Percentiles rank a stretch among this genome's conserved stretches.
Conservation (phyloP, 2,888 invertebrate genomes). For the Machimus rusticus region DNA sequence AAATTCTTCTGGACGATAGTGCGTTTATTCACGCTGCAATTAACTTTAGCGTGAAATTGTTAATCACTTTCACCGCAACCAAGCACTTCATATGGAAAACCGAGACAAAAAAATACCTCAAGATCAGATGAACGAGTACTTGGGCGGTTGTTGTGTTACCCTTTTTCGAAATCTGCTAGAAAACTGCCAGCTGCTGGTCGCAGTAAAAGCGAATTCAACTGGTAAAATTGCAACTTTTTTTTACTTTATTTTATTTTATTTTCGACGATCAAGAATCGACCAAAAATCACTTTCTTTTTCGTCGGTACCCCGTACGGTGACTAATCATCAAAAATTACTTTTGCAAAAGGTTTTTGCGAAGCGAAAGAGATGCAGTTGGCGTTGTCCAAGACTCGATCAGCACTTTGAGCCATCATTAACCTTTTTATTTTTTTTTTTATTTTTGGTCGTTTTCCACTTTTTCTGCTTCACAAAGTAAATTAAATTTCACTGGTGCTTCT, state of each 20-base stretch:
- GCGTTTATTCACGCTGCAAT: background rate
- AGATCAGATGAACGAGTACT: background rate
- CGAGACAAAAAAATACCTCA: background rate
- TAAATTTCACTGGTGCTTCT: background rate
- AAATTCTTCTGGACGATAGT: background rate
- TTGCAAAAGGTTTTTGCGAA: background rate
- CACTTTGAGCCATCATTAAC: background rate
- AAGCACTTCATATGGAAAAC: background rate
- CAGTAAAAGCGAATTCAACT: background rate
- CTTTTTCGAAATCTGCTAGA: background rate
- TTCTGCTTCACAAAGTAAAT: background rate
- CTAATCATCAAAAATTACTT: background rate
- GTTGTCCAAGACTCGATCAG: background rate
- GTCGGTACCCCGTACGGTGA: background rate
- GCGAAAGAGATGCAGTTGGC: background rate
- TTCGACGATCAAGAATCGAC: background rate
- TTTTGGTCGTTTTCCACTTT: background rate
- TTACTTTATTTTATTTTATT: background rate
- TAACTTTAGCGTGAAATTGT: background rate
- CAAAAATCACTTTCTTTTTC: slow-evolving; percentile 7
- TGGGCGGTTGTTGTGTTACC: background rate
- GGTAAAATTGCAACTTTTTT: background rate
- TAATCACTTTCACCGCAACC: background rate
- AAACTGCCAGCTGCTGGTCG: background rate
- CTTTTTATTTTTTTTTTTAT: background rate